Percentiles rank a stretch among this genome's conserved stretches.
phyloP scores from a whole-genome alignment of 2,888 invertebrate species.

The Mechanitis mazaeus region DNA sequence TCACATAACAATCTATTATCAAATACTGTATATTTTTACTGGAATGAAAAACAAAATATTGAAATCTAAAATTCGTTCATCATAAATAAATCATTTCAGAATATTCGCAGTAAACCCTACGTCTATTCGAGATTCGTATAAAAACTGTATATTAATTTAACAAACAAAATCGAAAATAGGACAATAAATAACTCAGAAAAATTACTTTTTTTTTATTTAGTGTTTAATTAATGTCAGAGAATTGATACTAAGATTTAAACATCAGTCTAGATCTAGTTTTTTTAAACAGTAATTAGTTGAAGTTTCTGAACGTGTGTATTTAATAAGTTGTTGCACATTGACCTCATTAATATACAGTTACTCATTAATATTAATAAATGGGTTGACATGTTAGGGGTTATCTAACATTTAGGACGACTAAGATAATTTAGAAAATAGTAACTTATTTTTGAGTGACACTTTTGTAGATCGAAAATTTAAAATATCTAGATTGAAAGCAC shows the following conservation, averaged over 20 bases:
- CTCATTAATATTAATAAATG: conserved; percentile 3
- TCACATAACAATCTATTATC: no score
- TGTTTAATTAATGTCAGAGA: not conserved
- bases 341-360: conserved; percentile 4
- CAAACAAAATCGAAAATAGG: not conserved
- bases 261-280: not conserved
- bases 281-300: not conserved
- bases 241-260: not conserved
- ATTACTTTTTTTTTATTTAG: not conserved
- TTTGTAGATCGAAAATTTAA: no score
- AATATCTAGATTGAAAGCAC: no score
- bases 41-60: no score
- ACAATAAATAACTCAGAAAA: not conserved
- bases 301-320: not conserved
- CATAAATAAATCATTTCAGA: no score
- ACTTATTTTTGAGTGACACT: no score
- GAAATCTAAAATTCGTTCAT: no score
- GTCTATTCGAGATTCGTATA: no score
- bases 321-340: not conserved
- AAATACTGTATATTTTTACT: no score
- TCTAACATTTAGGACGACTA: conserved; percentile 3
- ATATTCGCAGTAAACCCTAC: no score
- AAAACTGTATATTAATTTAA: no score
- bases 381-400: conserved; percentile 10
- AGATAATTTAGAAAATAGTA: no score